These are phyloP conservation scores for Brachionus asplanchnoidis DNA, from an alignment of 1,140 invertebrate species.

Conservation along the genomic window DNA sequence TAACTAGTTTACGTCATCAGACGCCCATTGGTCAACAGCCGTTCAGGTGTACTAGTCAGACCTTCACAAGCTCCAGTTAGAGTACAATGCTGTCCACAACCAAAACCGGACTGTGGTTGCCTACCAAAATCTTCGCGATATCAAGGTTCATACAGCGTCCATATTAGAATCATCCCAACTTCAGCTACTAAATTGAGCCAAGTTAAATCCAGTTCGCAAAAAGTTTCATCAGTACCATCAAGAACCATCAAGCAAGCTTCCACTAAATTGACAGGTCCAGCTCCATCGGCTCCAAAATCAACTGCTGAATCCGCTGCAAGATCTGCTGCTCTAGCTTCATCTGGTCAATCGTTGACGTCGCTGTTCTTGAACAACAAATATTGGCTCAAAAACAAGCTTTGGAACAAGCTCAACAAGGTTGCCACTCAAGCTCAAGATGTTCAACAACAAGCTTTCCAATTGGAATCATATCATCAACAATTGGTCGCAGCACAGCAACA, in stretches of 20 bases:
- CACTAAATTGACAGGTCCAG: not conserved
- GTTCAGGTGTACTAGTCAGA: not conserved
- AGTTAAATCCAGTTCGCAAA: not conserved
- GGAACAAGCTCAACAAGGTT: conserved; percentile 19
- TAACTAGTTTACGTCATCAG: not conserved
- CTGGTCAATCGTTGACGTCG: not conserved
- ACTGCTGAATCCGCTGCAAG: not conserved
- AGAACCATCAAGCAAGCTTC: not conserved
- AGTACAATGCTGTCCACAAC: not conserved
- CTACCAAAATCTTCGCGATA: not conserved
- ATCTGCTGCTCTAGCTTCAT: not conserved
- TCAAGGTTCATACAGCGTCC: not conserved
- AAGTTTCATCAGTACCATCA: not conserved
- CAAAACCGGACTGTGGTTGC: not conserved
- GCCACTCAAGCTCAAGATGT: conserved; percentile 3
- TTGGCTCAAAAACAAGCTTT: conserved; percentile 31
- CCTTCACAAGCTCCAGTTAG: not conserved
- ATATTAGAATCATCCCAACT: conserved; percentile 15
- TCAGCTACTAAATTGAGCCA: not conserved
- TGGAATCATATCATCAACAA: not conserved
- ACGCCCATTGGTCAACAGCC: not conserved
- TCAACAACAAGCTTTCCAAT: conserved; percentile 21
- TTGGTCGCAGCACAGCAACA: not conserved
- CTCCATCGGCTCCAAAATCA: not conserved
- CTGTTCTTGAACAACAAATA: conserved; percentile 1